phyloP scores from a whole-genome alignment of 1,140 invertebrate species.

The Aphaenogaster ashmeadi region DNA sequence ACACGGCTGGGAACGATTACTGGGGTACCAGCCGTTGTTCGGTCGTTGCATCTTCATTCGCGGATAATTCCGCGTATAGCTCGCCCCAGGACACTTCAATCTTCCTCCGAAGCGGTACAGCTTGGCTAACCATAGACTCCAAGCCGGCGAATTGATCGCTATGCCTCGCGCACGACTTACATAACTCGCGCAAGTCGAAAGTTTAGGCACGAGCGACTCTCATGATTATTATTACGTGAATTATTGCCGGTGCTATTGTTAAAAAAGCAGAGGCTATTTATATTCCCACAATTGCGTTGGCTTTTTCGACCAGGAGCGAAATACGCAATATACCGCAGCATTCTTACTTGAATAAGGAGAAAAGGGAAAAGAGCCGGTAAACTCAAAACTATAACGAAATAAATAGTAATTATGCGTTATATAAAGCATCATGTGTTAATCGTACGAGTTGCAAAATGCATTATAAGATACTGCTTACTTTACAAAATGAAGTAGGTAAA shows the following conservation, averaged over 20 bases:
- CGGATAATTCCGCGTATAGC: slow-evolving; percentile 46
- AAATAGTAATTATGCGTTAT: neutral
- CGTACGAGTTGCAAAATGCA: neutral
- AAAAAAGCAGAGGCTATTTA: slow-evolving; percentile 15
- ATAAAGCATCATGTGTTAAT: neutral
- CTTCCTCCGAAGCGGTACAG: slow-evolving; percentile 32
- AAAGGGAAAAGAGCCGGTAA: neutral
- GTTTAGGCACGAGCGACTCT: slow-evolving; percentile 59
- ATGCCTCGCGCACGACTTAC: slow-evolving; percentile 56
- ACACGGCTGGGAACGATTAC: slow-evolving; percentile 22
- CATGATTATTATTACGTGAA: slow-evolving; percentile 47
- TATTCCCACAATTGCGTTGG: slow-evolving; percentile 7
- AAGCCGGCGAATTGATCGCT: slow-evolving; percentile 50
- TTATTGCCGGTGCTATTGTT: slow-evolving; percentile 11
- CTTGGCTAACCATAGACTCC: slow-evolving; percentile 60
- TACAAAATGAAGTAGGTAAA: neutral
- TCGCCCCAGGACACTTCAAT: slow-evolving; percentile 63
- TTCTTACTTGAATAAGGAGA: neutral
- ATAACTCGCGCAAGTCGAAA: slow-evolving; percentile 45
- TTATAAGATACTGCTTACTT: neutral
- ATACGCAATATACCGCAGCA: neutral
- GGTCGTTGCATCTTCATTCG: slow-evolving; percentile 66
- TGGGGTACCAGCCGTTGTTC: slow-evolving; percentile 41
- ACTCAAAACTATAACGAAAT: neutral
- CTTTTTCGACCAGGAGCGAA: neutral